Base-by-base conservation (phyloP, 2,113 vertebrate genomes). In the Aplodontia rufa region DNA sequence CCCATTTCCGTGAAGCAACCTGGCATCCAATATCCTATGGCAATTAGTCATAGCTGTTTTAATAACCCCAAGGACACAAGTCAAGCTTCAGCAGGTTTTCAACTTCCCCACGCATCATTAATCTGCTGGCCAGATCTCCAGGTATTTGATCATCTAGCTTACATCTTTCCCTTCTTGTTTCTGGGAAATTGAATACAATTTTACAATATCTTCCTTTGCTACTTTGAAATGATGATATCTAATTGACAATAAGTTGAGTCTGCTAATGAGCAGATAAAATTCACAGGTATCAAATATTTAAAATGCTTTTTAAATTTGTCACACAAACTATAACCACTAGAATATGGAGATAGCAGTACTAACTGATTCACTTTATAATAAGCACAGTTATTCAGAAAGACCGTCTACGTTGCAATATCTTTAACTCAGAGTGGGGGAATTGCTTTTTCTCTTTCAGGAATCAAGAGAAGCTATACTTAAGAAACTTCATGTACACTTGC, bases 51-150 rank as follows among this genome's bases (percentile, higher is more conserved):
- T 62, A 93, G 71, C 69, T 80, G 4, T 83, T 91, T 96, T 83
- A 79, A 91, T 91, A 87, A 82, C 74, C 37, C 75, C 12, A n/a
- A 93, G 42, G 74, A 74, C 49, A 80, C n/a, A 51, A 51, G 60
- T 96, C 97, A 97, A 87, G 95, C 51, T 90, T 69, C 75, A 94
- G 74, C 96, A 97, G 83, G 96, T 84, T 96, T 68, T 91, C 35
- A 9, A 68, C 55, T 93, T 81, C 45, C 20, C 17, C 30, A 75
- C 30, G 24, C 26, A 8, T 64, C 75, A 9, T 47, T 32, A 93
- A 53, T 84, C 62, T 66, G 66, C 62, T 83, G 79, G 72, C 78
- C 83, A 53, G 42, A 35, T 88, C 37, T 74, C 69, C 83, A 88
- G 92, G 45, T 74, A 24, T 74, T 42, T 93, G 35, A 88, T 85